phyloP scores from a whole-genome alignment of 92 coral and sea anemone genomes.

The Actinernus sp. region DNA sequence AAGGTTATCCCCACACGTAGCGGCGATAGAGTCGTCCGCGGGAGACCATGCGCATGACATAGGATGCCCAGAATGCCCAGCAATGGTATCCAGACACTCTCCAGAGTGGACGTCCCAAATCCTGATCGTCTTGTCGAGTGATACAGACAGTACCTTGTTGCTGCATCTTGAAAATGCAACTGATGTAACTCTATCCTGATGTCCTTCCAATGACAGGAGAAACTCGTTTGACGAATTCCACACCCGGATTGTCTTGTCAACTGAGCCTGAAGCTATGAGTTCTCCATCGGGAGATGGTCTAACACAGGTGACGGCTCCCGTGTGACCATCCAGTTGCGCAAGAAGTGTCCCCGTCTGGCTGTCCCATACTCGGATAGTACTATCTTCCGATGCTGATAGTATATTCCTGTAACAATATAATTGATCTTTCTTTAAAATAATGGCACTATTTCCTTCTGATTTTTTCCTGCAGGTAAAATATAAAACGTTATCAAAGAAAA shows the following conservation, averaged over 20 bases:
- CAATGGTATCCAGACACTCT: constrained; percentile 30
- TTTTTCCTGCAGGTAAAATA: too few species aligned
- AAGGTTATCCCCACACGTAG: constrained; percentile 56
- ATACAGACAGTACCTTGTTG: constrained; percentile 41
- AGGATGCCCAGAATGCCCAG: constrained; percentile 48
- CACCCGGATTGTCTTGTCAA: constrained; percentile 47
- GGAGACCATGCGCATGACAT: constrained; percentile 64
- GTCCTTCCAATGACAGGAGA: constrained; percentile 36
- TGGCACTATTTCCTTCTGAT: too few species aligned
- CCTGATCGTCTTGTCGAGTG: constrained; percentile 48
- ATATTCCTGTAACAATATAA: constrained; percentile 54
- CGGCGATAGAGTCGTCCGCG: constrained; percentile 41
- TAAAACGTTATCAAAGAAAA: too few species aligned
- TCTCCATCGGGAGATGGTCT: constrained; percentile 49
- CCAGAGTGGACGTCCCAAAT: constrained; percentile 45
- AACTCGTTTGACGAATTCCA: constrained; percentile 47
- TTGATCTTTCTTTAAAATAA: too few species aligned
- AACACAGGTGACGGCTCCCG: constrained; percentile 54
- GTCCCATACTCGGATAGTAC: constrained; percentile 66
- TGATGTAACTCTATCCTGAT: constrained; percentile 51
- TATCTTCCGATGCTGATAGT: constrained; percentile 63
- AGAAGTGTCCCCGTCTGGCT: constrained; percentile 63
- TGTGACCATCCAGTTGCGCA: constrained; percentile 64
- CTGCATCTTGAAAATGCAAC: constrained; percentile 54
- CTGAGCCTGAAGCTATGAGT: constrained; percentile 53